Base-by-base conservation (phyloP, 2,888 invertebrate species). In the Pachycephus smyrnensis region DNA sequence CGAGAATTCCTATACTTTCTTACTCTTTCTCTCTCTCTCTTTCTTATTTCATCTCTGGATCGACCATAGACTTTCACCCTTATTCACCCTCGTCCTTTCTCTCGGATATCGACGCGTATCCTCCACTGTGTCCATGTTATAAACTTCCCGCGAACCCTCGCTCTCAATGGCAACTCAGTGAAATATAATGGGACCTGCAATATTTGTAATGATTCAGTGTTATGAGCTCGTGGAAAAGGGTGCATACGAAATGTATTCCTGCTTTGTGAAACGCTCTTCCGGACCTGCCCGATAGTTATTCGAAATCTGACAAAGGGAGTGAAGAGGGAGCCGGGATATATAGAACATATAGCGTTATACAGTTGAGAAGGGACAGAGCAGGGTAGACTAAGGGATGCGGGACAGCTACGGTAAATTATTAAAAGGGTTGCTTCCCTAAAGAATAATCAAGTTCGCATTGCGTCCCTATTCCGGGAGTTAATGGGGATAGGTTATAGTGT, bases 181-280 rank as follows among this genome's bases (percentile, higher is more conserved):
- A 69, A 69, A 69, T 69, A 69, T 69, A 80, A 80, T 79, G 73
- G 77, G 73, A 75, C 68, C 69, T 76, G 36, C 78, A 77, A 78
- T 78, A 80, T 79, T 79, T 79, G 73, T 80, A 79, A 75, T 80
- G 80, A 81, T 80, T 85, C 82, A 79, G 79, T 85, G 69, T 69
- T 69, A 69, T 32, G 69, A 69, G 69, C 69, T 12, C n/a, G 32
- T 31, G 30, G 73, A 40, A 74, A 76, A 83, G 85, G 85, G 85
- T 86, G 86, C 86, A 86, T 86, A 82, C 82, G 80, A 83, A 86
- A 86, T 86, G 84, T 84, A 85, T 84, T 86, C 83, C 83, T 11
- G 69, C 12, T 69, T 69, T 69, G 69, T 30, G 69, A 32, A 30
- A n/a, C 69, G 11, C 40, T 40, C 40, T 40, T 40, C 15, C 40